Evolutionary conservation across 2,113 vertebrate genomes (phyloP).

Genomic region (Oenanthe oenanthe): DNA sequence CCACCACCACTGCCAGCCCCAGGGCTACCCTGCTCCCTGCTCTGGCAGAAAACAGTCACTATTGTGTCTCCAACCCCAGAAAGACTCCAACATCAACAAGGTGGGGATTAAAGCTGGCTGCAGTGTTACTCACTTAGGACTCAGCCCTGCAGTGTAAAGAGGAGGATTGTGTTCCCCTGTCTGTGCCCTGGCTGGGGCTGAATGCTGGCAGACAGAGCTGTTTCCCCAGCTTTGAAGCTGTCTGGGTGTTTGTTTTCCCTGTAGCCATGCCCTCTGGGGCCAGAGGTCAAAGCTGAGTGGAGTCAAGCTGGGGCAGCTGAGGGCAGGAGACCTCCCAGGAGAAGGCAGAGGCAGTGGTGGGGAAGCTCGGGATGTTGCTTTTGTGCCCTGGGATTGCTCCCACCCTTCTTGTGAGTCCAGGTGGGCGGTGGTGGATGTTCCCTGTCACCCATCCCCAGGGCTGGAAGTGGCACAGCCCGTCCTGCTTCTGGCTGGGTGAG

Average conservation of each 20-base stretch:
- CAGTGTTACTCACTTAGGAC: neutral
- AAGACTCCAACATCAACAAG: constrained; percentile 53
- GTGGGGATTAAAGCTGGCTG: neutral
- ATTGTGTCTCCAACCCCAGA: constrained; percentile 8
- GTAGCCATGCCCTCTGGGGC: neutral
- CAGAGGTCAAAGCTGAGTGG: neutral
- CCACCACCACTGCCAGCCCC: accelerated
- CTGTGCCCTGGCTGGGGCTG: accelerated
- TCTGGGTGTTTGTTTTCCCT: constrained; percentile 21
- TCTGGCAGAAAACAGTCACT: neutral
- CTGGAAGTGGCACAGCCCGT: constrained; percentile 96
- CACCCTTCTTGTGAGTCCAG: neutral
- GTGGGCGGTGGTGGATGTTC: neutral
- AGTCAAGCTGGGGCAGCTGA: neutral
- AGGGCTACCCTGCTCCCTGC: neutral
- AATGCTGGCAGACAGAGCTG: neutral
- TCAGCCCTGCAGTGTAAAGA: neutral
- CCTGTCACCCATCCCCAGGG: constrained; percentile 74
- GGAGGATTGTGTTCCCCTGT: constrained; percentile 2
- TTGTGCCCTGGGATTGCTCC: accelerated
- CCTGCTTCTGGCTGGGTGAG: constrained; percentile 93
- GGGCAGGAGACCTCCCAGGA: neutral
- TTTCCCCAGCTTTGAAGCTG: constrained; percentile 28
- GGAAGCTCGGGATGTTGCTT: neutral
- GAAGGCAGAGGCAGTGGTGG: neutral